Evolutionary conservation across 1,140 invertebrate genomes (phyloP), one percentile per base, ranked within the genome.

Genomic region (Cephus cinctus): DNA sequence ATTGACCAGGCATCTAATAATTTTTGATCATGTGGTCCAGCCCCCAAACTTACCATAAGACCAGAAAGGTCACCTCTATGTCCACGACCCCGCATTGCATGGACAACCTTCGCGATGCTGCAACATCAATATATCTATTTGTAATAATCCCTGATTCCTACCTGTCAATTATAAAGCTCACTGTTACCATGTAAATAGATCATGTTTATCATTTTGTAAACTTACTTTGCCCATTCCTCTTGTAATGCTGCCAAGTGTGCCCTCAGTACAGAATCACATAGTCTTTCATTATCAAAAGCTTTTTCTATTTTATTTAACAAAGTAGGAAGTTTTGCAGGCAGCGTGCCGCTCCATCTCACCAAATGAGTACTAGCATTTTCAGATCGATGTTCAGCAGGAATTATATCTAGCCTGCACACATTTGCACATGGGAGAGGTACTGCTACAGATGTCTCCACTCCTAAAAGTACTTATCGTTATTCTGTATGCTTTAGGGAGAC

Each of bases 201-300:
- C n/a, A n/a, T n/a, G 14, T 48, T 14, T 32, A 41, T 30, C 42
- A 44, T 23, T 38, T 25, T 47, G 35, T 25, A 52, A 48, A 47
- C 46, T 56, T 68, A 76, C 76, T 73, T 77, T 3, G 65, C 47
- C 76, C 76, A 78, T 65, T 78, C 75, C 62, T 77, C 65, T 50
- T 76, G 71, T 2, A 78, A 36, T n/a, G 71, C 69, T 32, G 61
- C 63, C 51, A 77, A 67, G 50, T 78, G 73, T 43, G 65, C 63
- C 47, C 62, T 69, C 3, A 78, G 43, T 5, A 73, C 68, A 15
- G 67, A 64, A 40, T 76, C 69, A 32, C 59, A 54, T 16, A 78
- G 55, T 54, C 65, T 73, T 15, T 75, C 65, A 52, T 78, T 76
- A 3, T 72, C 66, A 5, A 78, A 51, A 32, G 74, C 71, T 51